A percentile compares a stretch with the other conserved stretches of the same genome.
phyloP scores from a whole-genome alignment of 2,888 invertebrate genomes.

The Heterodera filipjevi region DNA sequence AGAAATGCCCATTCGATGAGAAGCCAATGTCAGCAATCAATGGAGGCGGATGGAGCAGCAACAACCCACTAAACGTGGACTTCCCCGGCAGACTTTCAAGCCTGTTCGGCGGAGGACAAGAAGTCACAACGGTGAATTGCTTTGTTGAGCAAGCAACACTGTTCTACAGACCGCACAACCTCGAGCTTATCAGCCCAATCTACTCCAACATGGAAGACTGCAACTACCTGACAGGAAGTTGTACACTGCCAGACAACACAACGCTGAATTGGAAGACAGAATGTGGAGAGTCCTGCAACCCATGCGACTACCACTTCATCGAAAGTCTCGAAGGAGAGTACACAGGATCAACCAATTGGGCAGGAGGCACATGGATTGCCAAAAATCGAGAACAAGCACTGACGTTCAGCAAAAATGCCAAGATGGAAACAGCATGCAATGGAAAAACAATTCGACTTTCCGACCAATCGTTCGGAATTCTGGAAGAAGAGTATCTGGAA shows the following conservation, averaged over 20 bases:
- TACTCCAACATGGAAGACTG: background rate
- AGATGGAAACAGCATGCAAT: conserved; percentile 8
- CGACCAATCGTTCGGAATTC: conserved; percentile 11
- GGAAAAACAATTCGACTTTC: background rate
- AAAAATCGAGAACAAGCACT: background rate
- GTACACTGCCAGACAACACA: background rate
- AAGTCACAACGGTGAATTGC: background rate
- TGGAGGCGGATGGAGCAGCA: background rate
- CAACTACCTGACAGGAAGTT: conserved; percentile 7
- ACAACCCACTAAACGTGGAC: background rate
- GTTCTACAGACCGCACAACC: background rate
- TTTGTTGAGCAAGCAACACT: background rate
- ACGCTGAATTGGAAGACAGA: background rate
- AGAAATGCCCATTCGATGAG: background rate
- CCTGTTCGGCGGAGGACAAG: background rate
- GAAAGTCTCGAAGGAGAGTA: conserved; percentile 6
- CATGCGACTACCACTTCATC: conserved; percentile 11
- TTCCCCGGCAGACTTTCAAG: conserved; percentile 7
- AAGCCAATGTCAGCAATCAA: background rate
- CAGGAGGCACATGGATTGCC: conserved; percentile 4
- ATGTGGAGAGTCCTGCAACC: background rate
- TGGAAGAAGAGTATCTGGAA: background rate
- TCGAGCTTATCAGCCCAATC: background rate
- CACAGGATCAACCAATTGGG: background rate
- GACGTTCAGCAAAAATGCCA: background rate